These are phyloP conservation scores for Idaea straminata DNA, from an alignment of 2,888 invertebrate genomes.

Conservation along the genomic window DNA sequence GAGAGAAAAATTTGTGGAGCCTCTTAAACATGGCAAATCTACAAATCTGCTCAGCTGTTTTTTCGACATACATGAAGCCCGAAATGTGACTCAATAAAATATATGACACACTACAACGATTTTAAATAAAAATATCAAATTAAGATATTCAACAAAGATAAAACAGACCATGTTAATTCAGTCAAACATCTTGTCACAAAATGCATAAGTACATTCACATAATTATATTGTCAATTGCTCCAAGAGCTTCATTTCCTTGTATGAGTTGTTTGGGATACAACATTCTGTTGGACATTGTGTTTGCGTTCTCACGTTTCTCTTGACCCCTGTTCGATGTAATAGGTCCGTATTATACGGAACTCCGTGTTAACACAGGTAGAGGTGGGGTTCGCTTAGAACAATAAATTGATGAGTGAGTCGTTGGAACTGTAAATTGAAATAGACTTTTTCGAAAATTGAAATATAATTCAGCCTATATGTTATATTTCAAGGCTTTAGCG, in stretches of 20 bases:
- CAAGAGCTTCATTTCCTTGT: constrained; percentile 3
- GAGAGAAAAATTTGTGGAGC: no score
- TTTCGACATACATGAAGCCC: no score
- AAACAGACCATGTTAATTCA: background rate
- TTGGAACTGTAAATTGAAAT: background rate
- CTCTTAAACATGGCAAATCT: no score
- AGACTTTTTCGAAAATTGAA: background rate
- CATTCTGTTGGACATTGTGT: constrained; percentile 24
- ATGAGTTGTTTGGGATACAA: constrained; percentile 8
- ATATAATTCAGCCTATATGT: no score
- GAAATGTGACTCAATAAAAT: no score
- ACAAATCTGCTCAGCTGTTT: no score
- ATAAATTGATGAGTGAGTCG: background rate
- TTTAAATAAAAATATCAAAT: no score
- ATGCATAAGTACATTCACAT: background rate
- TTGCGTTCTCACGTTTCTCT: constrained; percentile 47
- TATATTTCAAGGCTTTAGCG: no score
- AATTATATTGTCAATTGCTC: constrained; percentile 5
- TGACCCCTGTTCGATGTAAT: constrained; percentile 10
- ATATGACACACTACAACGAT: no score
- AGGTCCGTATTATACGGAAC: background rate
- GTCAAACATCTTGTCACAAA: background rate
- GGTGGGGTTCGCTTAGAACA: background rate
- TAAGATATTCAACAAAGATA: no score
- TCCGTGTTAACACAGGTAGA: constrained; percentile 3